Percentiles rank a stretch among this genome's conserved stretches.
Conservation (phyloP, 2,797 vertebrate genomes). For the Spinus pinus region DNA sequence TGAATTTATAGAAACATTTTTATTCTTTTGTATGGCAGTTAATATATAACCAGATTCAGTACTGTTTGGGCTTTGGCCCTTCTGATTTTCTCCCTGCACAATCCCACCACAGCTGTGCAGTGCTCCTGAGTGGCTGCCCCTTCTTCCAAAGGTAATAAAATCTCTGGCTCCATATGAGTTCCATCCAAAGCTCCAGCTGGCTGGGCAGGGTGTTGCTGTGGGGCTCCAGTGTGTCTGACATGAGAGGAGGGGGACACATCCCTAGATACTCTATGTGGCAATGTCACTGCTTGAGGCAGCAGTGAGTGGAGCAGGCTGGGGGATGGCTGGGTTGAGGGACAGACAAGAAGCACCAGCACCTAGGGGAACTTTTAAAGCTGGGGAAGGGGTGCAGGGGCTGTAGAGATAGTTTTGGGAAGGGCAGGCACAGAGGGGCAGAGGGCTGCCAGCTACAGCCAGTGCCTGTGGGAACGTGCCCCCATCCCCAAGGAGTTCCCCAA, state of each 20-base stretch:
- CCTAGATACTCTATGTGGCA: neutral
- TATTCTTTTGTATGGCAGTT: neutral
- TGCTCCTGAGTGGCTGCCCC: neutral
- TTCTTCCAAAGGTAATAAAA: neutral
- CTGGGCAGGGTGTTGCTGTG: accelerated
- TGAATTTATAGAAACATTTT: neutral
- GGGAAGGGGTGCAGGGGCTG: neutral
- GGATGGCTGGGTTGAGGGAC: neutral
- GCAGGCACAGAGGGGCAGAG: neutral
- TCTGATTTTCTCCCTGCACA: neutral
- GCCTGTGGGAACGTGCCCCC: neutral
- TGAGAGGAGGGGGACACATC: too few relatives aligned
- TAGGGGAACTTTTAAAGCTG: neutral
- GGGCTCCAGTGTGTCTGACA: neutral
- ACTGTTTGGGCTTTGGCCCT: neutral
- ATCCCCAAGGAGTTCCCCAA: accelerated
- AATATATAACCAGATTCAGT: neutral
- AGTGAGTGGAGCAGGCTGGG: too few relatives aligned
- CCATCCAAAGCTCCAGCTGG: neutral
- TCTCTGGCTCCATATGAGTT: neutral
- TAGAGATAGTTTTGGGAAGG: neutral
- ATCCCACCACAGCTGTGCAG: neutral
- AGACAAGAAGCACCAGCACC: neutral
- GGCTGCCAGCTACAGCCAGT: neutral
- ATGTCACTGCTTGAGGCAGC: neutral